These are phyloP conservation scores for Onychorhynchus coronatus DNA, from an alignment of 2,113 vertebrate genomes.

Conservation along the genomic window DNA sequence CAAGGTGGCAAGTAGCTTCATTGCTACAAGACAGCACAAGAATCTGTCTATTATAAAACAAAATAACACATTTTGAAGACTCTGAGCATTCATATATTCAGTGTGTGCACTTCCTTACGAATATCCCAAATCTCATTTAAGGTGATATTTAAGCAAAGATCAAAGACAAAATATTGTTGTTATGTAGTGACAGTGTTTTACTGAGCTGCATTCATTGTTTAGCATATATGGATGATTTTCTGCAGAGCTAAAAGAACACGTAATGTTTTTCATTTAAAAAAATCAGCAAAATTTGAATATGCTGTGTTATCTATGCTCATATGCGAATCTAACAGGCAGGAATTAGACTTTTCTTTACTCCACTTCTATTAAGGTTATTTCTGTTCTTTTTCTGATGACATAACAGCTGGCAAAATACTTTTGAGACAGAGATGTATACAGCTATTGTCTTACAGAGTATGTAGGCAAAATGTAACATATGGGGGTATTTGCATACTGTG, in stretches of 20 bases:
- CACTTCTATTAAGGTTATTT: not conserved
- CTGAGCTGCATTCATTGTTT: not conserved
- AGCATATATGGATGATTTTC: not conserved
- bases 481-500: conserved; percentile 19
- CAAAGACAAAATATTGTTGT: not conserved
- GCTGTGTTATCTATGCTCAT: not conserved
- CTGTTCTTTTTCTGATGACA: not conserved
- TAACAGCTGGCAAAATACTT: conserved; percentile 37
- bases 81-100: not conserved
- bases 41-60: not conserved
- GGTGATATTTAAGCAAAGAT: not conserved
- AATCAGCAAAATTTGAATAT: not conserved
- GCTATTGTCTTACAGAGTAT: not conserved
- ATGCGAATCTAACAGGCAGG: not conserved
- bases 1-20: not conserved
- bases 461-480: not conserved
- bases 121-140: not conserved
- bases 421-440: conserved; percentile 15
- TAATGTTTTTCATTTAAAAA: not conserved
- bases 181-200: not conserved
- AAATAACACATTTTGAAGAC: not conserved
- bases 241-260: not conserved
- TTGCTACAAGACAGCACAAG: not conserved
- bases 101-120: not conserved
- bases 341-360: not conserved